A percentile compares a stretch with the other conserved stretches of the same genome.
phyloP scores from a whole-genome alignment of 2,797 vertebrate species.

The Sebastes oblongus region DNA sequence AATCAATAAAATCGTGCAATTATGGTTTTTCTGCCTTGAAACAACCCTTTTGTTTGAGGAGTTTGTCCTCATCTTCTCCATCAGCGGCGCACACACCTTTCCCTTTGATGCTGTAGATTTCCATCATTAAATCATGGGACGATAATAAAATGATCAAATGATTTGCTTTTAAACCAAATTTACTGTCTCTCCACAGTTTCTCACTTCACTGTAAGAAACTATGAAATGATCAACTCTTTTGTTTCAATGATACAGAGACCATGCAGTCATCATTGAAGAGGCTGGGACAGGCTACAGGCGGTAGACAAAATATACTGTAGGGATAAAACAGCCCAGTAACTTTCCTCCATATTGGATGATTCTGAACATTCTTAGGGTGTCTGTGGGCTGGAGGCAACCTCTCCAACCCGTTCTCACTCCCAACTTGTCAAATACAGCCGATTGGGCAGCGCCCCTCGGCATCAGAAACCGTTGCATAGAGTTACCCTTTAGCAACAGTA shows the following conservation, averaged over 20 bases:
- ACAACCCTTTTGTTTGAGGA: background rate
- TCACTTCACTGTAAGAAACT: background rate
- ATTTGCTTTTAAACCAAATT: background rate
- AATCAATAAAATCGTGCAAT: conserved; percentile 41
- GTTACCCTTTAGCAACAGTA: too few relatives aligned
- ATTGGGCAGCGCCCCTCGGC: too few relatives aligned
- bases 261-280: background rate
- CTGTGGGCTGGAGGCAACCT: background rate
- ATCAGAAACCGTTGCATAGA: too few relatives aligned
- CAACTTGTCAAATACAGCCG: too few relatives aligned
- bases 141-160: background rate
- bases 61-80: background rate
- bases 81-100: background rate
- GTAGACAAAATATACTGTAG: background rate
- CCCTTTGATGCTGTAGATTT: background rate
- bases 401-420: too few relatives aligned
- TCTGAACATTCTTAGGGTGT: background rate
- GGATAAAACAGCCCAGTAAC: background rate
- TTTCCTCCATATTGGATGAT: background rate
- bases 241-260: background rate
- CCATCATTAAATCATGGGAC: background rate
- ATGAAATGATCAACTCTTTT: background rate
- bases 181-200: background rate
- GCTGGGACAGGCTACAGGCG: background rate
- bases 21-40: conserved; percentile 10